Evolutionary conservation across 2,888 invertebrate species (phyloP).

Genomic region (Pseudococcus viburni): DNA sequence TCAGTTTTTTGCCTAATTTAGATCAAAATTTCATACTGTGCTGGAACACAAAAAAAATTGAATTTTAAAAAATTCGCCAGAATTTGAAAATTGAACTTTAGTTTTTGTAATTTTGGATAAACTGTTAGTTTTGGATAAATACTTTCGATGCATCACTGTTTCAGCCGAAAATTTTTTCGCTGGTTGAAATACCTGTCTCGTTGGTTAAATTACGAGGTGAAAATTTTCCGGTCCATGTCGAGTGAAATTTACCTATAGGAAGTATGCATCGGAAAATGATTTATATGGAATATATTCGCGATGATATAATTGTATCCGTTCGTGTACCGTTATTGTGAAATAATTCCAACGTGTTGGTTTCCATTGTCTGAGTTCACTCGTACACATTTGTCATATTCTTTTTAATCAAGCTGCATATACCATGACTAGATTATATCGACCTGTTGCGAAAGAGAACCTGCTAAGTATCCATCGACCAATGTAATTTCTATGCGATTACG

Average conservation of each 20-base stretch:
- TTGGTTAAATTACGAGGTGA: neutral
- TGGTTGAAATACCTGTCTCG: no score
- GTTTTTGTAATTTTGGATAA: no score
- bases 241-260: constrained; percentile 8
- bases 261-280: neutral
- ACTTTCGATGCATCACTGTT: no score
- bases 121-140: no score
- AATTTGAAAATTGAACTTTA: no score
- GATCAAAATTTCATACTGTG: no score
- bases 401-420: constrained; percentile 24
- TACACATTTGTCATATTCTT: constrained; percentile 27
- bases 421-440: constrained; percentile 38
- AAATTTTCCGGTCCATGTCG: neutral
- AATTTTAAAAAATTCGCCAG: no score
- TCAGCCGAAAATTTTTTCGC: no score
- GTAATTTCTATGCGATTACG: constrained; percentile 17
- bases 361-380: constrained; percentile 14
- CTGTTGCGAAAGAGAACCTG: constrained; percentile 24
- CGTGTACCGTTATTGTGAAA: constrained; percentile 39
- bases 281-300: neutral
- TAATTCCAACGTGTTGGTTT: neutral
- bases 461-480: neutral
- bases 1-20: no score
- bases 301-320: constrained; percentile 32
- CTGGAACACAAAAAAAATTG: no score